phyloP scores from a whole-genome alignment of 1,140 invertebrate species.

The Lepeophtheirus salmonis region DNA sequence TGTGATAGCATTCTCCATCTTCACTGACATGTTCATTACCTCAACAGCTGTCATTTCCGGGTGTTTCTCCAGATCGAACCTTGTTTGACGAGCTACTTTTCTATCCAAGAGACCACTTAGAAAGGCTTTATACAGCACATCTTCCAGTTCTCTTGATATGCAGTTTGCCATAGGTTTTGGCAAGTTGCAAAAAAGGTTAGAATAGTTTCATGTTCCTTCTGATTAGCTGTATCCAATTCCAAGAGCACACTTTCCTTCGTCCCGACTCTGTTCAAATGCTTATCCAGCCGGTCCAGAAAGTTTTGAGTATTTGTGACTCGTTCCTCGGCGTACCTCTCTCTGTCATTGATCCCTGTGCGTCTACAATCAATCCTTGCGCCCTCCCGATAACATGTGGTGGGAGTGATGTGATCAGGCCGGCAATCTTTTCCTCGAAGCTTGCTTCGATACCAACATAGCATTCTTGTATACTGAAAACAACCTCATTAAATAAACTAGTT shows the following conservation, averaged over 20 bases:
- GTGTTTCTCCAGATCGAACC: not conserved
- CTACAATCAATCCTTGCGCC: not conserved
- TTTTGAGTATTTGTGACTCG: not conserved
- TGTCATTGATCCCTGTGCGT: not conserved
- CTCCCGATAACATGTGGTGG: not conserved
- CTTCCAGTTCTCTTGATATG: not conserved
- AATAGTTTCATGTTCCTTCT: not conserved
- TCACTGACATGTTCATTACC: not conserved
- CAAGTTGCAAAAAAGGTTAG: not conserved
- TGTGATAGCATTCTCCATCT: not conserved
- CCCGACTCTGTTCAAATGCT: not conserved
- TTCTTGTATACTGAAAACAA: no score
- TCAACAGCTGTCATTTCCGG: not conserved
- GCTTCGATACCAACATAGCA: no score
- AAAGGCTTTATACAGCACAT: not conserved
- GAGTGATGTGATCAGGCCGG: no score
- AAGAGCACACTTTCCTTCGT: not conserved
- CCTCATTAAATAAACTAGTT: no score
- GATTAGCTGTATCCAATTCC: not conserved
- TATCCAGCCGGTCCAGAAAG: not conserved
- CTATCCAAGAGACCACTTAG: not conserved
- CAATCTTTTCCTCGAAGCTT: no score
- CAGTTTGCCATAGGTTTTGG: not conserved
- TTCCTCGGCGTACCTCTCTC: not conserved
- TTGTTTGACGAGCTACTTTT: not conserved